Evolutionary conservation across 1,140 invertebrate species (phyloP).

Genomic region (Cheumatopsyche charites): DNA sequence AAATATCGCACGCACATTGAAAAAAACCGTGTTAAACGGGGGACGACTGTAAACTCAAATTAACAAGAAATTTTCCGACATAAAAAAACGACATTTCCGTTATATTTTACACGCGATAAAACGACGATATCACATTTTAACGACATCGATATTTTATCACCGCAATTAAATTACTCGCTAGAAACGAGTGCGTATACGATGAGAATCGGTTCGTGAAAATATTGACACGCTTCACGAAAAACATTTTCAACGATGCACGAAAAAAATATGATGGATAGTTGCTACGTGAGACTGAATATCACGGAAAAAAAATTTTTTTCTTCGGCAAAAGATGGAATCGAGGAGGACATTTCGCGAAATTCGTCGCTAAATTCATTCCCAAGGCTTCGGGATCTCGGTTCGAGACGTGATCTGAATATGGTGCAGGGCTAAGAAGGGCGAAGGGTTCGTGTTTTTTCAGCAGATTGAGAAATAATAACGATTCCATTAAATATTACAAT

Average conservation of each 20-base stretch:
- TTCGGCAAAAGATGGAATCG: conserved; percentile 3
- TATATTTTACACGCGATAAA: no score
- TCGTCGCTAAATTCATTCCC: conserved; percentile 11
- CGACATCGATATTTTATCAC: no score
- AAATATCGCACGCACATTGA: no score
- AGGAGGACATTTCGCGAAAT: conserved; percentile 8
- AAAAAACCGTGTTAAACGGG: no score
- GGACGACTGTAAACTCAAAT: no score
- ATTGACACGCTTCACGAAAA: conserved; percentile 15
- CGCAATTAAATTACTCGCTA: no score
- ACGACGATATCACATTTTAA: no score
- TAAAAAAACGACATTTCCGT: no score
- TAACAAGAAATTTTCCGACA: no score
- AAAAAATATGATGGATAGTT: conserved; percentile 25
- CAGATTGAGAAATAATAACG: not conserved
- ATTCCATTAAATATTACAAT: not conserved
- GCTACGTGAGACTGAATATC: not conserved
- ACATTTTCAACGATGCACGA: not conserved
- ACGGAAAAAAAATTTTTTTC: not conserved
- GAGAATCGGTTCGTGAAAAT: not conserved
- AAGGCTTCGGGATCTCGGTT: not conserved
- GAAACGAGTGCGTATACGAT: not conserved
- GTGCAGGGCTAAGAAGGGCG: no score
- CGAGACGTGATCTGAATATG: conserved; percentile 1
- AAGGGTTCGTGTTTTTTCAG: no score